Evolutionary conservation across 2,797 vertebrate species (phyloP).

Genomic region (Anomalospiza imberbis): DNA sequence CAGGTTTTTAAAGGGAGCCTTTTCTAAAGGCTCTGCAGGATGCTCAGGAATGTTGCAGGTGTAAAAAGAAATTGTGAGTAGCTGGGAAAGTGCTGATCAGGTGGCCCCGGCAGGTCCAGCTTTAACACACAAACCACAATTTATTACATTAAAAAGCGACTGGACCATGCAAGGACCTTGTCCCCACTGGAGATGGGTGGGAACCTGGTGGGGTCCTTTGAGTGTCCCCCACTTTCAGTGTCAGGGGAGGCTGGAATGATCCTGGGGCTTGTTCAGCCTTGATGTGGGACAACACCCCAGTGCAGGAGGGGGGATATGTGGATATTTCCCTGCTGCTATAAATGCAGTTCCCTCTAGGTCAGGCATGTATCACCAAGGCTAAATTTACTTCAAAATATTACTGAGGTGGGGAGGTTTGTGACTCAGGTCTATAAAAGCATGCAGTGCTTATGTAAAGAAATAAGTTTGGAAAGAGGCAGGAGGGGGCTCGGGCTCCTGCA

Average conservation of each 20-base stretch:
- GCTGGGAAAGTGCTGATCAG: not conserved
- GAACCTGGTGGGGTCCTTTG: not conserved
- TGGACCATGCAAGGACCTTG: rapidly evolving
- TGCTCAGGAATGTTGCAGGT: not conserved
- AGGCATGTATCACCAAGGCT: constrained; percentile 45
- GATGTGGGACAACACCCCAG: not conserved
- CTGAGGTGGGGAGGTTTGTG: constrained; percentile 37
- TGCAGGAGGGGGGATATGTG: not conserved
- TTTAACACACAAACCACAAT: not conserved
- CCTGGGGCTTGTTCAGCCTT: not conserved
- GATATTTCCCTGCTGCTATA: constrained; percentile 20
- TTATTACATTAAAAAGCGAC: not conserved
- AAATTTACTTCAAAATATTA: constrained; percentile 54
- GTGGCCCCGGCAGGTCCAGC: not conserved
- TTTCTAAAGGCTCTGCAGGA: not conserved
- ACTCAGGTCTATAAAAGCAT: constrained; percentile 48
- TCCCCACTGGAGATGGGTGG: not conserved
- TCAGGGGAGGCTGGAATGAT: rapidly evolving
- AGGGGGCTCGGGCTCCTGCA: not conserved
- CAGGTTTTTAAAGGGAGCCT: not conserved
- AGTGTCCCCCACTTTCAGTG: not conserved
- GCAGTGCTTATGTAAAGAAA: constrained; percentile 30
- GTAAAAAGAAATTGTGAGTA: not conserved
- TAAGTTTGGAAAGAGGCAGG: not conserved
- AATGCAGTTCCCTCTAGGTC: constrained; percentile 49